Base-by-base conservation (phyloP, 2,113 vertebrate species). In the Tragulus kanchil region DNA sequence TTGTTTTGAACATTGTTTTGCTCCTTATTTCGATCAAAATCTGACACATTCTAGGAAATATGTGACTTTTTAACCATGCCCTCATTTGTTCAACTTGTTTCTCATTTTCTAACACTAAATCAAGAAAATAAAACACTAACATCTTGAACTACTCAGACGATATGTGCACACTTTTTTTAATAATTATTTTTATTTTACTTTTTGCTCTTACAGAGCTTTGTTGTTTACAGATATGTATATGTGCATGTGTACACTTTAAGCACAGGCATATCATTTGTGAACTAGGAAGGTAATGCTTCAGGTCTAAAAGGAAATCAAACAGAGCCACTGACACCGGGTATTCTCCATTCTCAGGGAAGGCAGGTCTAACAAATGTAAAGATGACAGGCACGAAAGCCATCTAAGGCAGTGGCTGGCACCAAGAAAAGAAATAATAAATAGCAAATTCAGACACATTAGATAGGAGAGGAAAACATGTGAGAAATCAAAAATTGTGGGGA, bases 371-470 rank as follows among this genome's bases (percentile, higher is more conserved):
- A 83, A 82, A 54, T 21, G 15, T 26, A 54, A 89, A 64, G 31
- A 86, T 56, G 89, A 89, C 85, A 89, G 67, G 6, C 15, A 7
- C 48, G 67, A 95, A 71, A 69, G 54, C 45, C 56, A 83, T 86
- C 67, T 4, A 54, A 92, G 62, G 86, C 36, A 64, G 75, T 84
- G 67, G 62, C 73, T 91, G 67, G 58, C 61, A 87, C 62, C 87
- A 59, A 21, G 31, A 28, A 81, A 91, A 97, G 77, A 96, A 95
- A 81, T 84, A 95, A 95, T 82, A 73, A 97, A 93, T 17, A 62
- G 64, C 65, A 94, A 94, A 86, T 91, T 89, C 89, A 95, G 58
- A 84, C 62, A 86, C 28, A 61, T 93, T 62, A 69, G 14, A 48
- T 8, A 56, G 67, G 15, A 77, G 52, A 67, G 79, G n/a, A 59